phyloP scores from a whole-genome alignment of 2,888 invertebrate species.

The Pristionchus entomophagus region DNA sequence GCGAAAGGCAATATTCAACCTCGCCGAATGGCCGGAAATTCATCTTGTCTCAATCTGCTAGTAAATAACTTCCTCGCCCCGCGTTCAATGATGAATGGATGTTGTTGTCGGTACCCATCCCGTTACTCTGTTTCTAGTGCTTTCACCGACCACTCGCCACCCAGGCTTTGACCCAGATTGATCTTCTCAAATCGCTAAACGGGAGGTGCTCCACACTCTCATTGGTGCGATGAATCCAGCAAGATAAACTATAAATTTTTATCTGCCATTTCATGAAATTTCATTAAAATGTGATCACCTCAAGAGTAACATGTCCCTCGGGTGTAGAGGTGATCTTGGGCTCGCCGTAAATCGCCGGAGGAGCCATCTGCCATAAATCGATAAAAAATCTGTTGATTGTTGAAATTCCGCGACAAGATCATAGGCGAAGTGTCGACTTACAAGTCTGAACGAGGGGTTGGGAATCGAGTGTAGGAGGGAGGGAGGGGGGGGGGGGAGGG shows the following conservation, averaged over 20 bases:
- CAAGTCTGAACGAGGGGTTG: neutral
- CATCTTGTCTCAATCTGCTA: neutral
- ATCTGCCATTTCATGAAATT: neutral
- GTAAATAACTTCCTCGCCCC: conserved; percentile 18
- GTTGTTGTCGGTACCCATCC: neutral
- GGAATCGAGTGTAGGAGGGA: conserved; percentile 20
- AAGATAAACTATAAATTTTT: neutral
- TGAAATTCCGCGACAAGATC: neutral
- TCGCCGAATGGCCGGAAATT: neutral
- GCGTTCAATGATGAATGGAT: neutral
- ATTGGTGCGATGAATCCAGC: neutral
- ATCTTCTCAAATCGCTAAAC: too few species aligned
- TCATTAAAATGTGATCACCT: too few species aligned
- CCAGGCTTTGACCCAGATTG: too few species aligned
- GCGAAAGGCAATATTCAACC: neutral
- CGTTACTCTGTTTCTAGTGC: neutral
- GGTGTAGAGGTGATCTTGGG: conserved; percentile 70
- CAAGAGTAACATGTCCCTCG: conserved; percentile 72
- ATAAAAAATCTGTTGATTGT: neutral
- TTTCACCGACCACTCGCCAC: too few species aligned
- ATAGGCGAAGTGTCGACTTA: neutral
- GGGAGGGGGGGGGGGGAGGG: neutral
- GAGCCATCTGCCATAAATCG: conserved; percentile 65
- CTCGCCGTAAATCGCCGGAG: conserved; percentile 74
- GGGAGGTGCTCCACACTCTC: too few species aligned